Conservation (phyloP, 2,797 vertebrate genomes). For the Atherinosoma microstoma region DNA sequence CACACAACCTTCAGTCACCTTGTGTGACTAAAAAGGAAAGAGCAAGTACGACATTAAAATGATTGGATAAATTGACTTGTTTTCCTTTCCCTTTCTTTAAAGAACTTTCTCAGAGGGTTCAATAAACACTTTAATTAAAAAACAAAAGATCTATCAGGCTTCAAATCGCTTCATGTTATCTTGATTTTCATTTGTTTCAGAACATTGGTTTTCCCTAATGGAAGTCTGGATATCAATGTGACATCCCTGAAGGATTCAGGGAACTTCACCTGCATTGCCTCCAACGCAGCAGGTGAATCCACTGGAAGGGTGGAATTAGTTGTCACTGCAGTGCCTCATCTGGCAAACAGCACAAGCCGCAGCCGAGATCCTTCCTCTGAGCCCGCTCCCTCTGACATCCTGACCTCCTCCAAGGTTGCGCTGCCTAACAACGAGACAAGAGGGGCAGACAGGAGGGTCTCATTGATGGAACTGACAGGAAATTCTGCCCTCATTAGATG, state of each 20-base stretch:
- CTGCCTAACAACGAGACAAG: constrained; percentile 82
- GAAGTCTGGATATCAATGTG: constrained; percentile 85
- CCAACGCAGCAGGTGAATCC: constrained; percentile 86
- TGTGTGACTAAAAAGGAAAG: too few relatives aligned
- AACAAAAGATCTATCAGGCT: neutral
- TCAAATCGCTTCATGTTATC: neutral
- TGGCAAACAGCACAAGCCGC: constrained; percentile 86
- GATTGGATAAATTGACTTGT: too few relatives aligned
- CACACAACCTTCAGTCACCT: neutral
- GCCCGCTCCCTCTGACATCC: constrained; percentile 83
- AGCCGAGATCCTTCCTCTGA: constrained; percentile 80
- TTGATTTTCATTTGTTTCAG: constrained; percentile 57
- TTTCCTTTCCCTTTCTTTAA: too few relatives aligned
- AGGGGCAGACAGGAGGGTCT: constrained; percentile 78
- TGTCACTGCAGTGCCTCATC: constrained; percentile 81
- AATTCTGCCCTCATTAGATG: constrained; percentile 87
- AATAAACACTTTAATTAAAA: too few relatives aligned
- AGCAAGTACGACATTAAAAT: too few relatives aligned
- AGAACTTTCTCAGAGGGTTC: too few relatives aligned
- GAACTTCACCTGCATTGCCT: constrained; percentile 87
- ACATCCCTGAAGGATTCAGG: constrained; percentile 84
- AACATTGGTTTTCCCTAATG: constrained; percentile 81
- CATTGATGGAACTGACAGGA: constrained; percentile 82
- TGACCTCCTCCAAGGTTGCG: constrained; percentile 81
- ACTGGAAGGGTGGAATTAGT: constrained; percentile 84